Percentiles rank a stretch among this genome's conserved stretches.
Conservation (phyloP, 2,797 vertebrate genomes). For the Anisognathus igniventris region DNA sequence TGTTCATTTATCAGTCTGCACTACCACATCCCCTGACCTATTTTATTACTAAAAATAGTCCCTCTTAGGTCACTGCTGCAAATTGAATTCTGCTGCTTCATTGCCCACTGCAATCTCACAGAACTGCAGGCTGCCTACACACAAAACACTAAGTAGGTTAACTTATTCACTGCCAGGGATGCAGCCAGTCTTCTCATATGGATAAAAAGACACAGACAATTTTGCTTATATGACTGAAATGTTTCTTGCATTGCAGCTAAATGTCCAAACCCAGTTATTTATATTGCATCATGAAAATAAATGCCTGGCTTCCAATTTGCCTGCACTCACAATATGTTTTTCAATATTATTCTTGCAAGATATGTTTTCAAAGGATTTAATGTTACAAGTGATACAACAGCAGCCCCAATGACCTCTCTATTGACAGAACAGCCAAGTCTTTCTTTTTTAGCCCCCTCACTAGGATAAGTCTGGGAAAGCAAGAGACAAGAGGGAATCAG, state of each 20-base stretch:
- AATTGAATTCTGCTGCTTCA: constrained; percentile 86
- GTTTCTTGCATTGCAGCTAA: neutral
- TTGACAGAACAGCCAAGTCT: neutral
- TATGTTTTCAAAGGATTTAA: neutral
- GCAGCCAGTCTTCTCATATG: neutral
- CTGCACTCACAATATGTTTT: neutral
- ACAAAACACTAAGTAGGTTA: constrained; percentile 55
- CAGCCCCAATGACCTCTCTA: neutral
- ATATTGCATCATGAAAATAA: neutral
- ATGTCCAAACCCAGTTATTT: neutral
- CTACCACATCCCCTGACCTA: constrained; percentile 82
- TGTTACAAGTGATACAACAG: neutral
- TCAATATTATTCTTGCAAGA: neutral
- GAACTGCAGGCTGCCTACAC: constrained; percentile 60
- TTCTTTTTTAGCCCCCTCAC: neutral
- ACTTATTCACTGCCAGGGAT: constrained; percentile 23
- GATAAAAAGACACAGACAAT: neutral
- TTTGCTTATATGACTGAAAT: neutral
- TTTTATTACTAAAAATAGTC: constrained; percentile 91
- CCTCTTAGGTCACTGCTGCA: constrained; percentile 85
- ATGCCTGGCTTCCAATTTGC: neutral
- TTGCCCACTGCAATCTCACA: constrained; percentile 76
- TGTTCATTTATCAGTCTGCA: constrained; percentile 69
- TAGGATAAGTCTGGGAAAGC: neutral
- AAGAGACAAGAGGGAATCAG: neutral